Base-by-base conservation (phyloP, 2,888 invertebrate genomes). In the Diarsia rubi region DNA sequence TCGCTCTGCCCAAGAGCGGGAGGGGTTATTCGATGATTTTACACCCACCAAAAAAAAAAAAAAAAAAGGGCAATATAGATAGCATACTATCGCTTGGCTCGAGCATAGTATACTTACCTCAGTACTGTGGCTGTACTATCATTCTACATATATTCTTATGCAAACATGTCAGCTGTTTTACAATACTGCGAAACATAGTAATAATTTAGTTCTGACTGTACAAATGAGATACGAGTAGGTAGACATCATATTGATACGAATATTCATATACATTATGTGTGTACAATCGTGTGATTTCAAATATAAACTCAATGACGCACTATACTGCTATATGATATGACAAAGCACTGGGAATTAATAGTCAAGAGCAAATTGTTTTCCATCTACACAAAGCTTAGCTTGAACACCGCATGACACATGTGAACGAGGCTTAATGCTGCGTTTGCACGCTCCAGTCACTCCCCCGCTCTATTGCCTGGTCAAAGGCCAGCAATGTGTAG, bases 401-500 rank as follows among this genome's bases (percentile, higher is more conserved):
- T 59, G 59, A 80, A 64, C 57, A 64, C 54, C 52, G 67, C 59
- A 42, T 16, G 37, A 47, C 54, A 44, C 44, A 47, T 71, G 78
- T 83, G 64, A 42, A 47, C 59, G 11, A n/a, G 62, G 65, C 66
- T 69, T n/a, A 21, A 62, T 54, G 71, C 9, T 11, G 31, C 65
- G 49, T 82, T 68, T 52, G 64, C 31, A 54, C 47, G 47, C 24
- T 63, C 45, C 14, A 71, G 54, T 60, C 59, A 66, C 45, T 66
- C 12, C 65, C 70, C 52, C 65, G 66, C 47, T 69, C 83, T 47
- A 69, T 72, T 66, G 83, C 70, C 37, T 64, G 68, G 68, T 69
- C 69, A 74, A 60, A 72, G 62, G 65, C 68, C 47, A 69, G 67
- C 80, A 44, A 63, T 49, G 57, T 62, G 72, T 64, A 63, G 67